Conservation (phyloP, 2,113 vertebrate genomes). For the Aphelocoma coerulescens region DNA sequence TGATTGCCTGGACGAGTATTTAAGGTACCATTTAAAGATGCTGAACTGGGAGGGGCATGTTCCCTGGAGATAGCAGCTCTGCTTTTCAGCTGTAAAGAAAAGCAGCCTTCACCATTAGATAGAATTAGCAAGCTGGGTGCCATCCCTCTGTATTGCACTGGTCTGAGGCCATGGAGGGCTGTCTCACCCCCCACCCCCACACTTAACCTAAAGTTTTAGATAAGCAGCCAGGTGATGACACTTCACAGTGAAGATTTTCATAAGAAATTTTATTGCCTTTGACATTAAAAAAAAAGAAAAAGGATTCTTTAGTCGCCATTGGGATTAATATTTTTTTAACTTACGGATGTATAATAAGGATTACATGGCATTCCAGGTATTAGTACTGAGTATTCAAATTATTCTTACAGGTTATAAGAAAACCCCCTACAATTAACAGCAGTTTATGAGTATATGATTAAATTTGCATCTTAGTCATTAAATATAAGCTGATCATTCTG, state of each 20-base stretch:
- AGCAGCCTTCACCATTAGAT: background rate
- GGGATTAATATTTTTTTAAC: background rate
- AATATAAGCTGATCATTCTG: background rate
- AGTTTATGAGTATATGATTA: background rate
- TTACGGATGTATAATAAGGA: background rate
- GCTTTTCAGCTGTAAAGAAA: background rate
- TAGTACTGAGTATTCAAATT: background rate
- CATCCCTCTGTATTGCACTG: background rate
- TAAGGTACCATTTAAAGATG: background rate
- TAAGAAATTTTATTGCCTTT: background rate
- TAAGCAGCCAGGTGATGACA: background rate
- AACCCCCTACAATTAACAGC: background rate
- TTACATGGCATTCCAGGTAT: background rate
- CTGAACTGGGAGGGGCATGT: background rate
- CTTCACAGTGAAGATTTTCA: background rate
- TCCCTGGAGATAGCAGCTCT: background rate
- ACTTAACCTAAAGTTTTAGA: background rate
- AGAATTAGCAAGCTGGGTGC: background rate
- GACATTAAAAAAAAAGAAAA: background rate
- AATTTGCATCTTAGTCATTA: background rate
- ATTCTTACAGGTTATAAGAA: background rate
- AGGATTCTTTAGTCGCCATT: background rate
- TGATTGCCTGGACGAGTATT: background rate
- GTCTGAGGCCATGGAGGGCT: background rate
- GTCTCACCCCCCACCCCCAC: accelerated